Percentiles rank a stretch among this genome's conserved stretches.
Evolutionary conservation across 2,797 vertebrate genomes (phyloP).

Genomic region (Catharus ustulatus): DNA sequence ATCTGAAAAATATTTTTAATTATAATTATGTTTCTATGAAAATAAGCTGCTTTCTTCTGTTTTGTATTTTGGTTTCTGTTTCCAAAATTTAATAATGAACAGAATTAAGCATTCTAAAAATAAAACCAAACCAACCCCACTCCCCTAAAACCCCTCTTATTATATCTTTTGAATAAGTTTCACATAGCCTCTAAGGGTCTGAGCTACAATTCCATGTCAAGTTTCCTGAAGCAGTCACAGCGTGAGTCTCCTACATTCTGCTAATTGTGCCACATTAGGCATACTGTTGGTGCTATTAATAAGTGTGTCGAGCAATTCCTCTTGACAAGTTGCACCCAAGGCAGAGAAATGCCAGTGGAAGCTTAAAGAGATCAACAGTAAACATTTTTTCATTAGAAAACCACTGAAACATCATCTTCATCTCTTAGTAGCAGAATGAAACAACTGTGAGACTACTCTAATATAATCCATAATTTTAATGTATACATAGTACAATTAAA

Average conservation of each 20-base stretch:
- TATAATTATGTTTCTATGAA: background rate
- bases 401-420: background rate
- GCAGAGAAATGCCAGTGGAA: background rate
- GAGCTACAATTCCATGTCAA: background rate
- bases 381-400: background rate
- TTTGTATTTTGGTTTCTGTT: background rate
- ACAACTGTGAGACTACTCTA: background rate
- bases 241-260: background rate
- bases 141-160: fast-evolving
- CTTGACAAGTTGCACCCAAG: conserved; percentile 14
- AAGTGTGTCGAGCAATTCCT: background rate
- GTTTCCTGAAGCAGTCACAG: conserved; percentile 6
- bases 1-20: background rate
- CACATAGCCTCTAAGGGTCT: background rate
- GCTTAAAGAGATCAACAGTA: background rate
- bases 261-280: conserved; percentile 46
- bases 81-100: background rate
- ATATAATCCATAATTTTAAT: background rate
- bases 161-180: background rate
- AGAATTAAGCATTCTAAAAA: background rate
- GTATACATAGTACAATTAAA: background rate
- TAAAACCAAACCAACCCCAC: fast-evolving
- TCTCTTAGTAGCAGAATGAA: background rate
- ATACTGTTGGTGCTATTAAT: conserved; percentile 8
- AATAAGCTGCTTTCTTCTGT: background rate